These are phyloP conservation scores for Drosophila varians DNA, from an alignment of 1,140 invertebrate species.

Conservation along the genomic window DNA sequence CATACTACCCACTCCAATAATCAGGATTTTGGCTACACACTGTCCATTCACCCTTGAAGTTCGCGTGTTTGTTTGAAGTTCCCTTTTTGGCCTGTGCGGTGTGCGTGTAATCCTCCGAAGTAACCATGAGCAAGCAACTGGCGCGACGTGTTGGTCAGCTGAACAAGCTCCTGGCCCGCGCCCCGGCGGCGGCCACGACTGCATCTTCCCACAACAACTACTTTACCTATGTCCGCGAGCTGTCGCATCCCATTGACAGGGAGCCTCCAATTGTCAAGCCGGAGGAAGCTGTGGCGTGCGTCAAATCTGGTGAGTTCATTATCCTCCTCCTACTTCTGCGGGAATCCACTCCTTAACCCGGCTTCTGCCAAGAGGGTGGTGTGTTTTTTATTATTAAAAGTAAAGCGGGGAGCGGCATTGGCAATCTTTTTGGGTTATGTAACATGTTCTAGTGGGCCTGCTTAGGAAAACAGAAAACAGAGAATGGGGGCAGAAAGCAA, in stretches of 20 bases:
- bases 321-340: too few species aligned
- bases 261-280: constrained; percentile 84
- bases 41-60: not conserved
- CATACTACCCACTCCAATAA: not conserved
- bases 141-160: constrained; percentile 37
- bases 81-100: constrained; percentile 9
- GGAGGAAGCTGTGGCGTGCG: constrained; percentile 84
- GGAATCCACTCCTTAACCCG: not conserved
- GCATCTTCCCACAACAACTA: constrained; percentile 79
- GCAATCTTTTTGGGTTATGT: constrained; percentile 58
- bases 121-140: constrained; percentile 64
- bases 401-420: not conserved
- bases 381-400: not conserved
- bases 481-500: constrained; percentile 8
- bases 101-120: not conserved
- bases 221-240: constrained; percentile 85
- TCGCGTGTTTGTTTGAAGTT: constrained; percentile 11
- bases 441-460: constrained; percentile 40
- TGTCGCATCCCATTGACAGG: constrained; percentile 85
- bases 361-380: too few species aligned
- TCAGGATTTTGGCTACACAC: not conserved
- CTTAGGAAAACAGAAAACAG: constrained; percentile 43
- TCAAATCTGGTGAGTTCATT: constrained; percentile 85
- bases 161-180: constrained; percentile 43
- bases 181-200: constrained; percentile 22